Conservation (phyloP, 2,888 invertebrate species). For the Lottia gigantea region DNA sequence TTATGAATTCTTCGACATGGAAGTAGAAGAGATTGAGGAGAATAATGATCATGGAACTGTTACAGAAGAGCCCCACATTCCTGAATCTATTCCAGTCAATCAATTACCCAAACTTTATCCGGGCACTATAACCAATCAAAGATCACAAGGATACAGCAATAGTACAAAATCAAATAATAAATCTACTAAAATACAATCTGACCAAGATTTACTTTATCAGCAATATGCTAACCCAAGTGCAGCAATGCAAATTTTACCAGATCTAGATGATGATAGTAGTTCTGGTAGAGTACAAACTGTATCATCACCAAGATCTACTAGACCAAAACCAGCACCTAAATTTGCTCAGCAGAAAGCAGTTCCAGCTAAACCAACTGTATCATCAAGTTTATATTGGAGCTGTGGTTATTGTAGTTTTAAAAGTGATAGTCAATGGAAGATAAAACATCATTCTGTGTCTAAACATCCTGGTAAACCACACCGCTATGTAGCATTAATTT, state of each 20-base stretch:
- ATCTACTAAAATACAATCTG: not conserved
- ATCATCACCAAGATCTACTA: slow-evolving; percentile 3
- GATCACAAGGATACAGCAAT: slow-evolving; percentile 14
- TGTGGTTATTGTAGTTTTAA: slow-evolving; percentile 57
- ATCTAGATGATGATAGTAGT: slow-evolving; percentile 33
- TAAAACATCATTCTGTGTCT: slow-evolving; percentile 50
- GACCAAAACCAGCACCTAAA: slow-evolving; percentile 14
- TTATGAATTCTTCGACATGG: slow-evolving; percentile 43
- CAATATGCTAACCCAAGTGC: slow-evolving; percentile 23
- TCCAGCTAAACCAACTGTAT: slow-evolving; percentile 29
- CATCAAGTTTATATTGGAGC: slow-evolving; percentile 51
- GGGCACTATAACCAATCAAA: slow-evolving; percentile 1
- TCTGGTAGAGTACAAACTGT: slow-evolving; percentile 22
- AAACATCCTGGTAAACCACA: slow-evolving; percentile 49
- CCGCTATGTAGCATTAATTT: slow-evolving; percentile 47
- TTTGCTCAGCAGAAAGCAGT: slow-evolving; percentile 15
- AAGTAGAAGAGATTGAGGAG: slow-evolving; percentile 37
- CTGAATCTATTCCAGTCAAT: not conserved
- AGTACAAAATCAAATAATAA: not conserved
- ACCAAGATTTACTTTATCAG: slow-evolving; percentile 3
- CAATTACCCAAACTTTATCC: not conserved
- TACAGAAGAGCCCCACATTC: slow-evolving; percentile 9
- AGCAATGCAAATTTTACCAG: slow-evolving; percentile 32
- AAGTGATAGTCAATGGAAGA: slow-evolving; percentile 47
- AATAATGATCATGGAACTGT: slow-evolving; percentile 15